Percentiles rank a stretch among this genome's conserved stretches.
phyloP scores from a whole-genome alignment of 2,888 invertebrate species.

The Cantharis rufa region DNA sequence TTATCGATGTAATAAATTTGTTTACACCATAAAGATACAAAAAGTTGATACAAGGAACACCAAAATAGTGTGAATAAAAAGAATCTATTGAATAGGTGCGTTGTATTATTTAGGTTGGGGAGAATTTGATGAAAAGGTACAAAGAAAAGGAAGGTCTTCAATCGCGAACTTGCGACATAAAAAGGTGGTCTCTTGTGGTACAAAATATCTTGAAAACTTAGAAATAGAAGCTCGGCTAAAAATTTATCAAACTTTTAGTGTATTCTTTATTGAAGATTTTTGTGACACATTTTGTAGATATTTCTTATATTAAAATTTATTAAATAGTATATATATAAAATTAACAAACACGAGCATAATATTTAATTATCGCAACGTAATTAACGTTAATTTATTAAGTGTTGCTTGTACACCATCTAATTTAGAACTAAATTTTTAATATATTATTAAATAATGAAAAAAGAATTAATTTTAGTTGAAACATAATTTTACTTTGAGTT shows the following conservation, averaged over 20 bases:
- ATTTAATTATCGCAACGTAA: not conserved
- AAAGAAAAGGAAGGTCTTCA: constrained; percentile 32
- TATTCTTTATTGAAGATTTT: constrained; percentile 7
- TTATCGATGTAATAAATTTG: not conserved
- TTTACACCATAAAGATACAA: constrained; percentile 1
- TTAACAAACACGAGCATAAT: not conserved
- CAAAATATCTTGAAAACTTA: constrained; percentile 32
- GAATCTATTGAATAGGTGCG: constrained; percentile 26
- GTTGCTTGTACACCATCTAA: not conserved
- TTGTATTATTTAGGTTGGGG: constrained; percentile 11
- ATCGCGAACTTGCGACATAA: constrained; percentile 33
- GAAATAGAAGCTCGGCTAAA: constrained; percentile 18
- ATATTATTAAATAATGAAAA: not conserved
- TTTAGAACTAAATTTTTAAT: not conserved
- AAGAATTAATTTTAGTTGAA: not conserved
- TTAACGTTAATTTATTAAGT: not conserved
- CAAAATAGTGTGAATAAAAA: constrained; percentile 14
- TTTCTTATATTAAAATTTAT: not conserved
- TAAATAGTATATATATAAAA: too few species aligned
- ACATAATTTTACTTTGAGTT: not conserved
- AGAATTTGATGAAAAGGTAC: constrained; percentile 28
- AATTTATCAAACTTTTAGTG: constrained; percentile 28
- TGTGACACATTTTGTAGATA: not conserved
- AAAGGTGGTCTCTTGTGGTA: constrained; percentile 26
- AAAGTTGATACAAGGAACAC: constrained; percentile 2